These are phyloP conservation scores for Cinara cedri DNA, from an alignment of 2,888 invertebrate species.

Conservation along the genomic window DNA sequence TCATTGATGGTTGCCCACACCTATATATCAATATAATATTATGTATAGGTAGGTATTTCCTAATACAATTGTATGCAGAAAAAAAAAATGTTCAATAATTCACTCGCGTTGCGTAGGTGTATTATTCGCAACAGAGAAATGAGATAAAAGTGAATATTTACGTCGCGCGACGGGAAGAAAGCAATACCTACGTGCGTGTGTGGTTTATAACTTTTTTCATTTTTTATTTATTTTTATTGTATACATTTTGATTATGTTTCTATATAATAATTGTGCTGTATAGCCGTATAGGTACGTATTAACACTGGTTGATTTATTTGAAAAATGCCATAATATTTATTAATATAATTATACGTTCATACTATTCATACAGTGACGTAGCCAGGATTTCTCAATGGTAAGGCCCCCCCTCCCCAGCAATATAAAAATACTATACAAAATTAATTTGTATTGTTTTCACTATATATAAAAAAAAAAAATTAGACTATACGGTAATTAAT, in stretches of 20 bases:
- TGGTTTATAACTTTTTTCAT: slow-evolving; percentile 1
- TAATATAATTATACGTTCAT: background rate
- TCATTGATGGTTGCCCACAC: too few relatives aligned
- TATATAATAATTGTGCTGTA: too few relatives aligned
- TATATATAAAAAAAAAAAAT: too few relatives aligned
- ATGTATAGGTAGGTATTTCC: background rate
- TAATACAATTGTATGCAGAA: too few relatives aligned
- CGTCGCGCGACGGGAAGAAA: too few relatives aligned
- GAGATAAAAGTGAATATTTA: too few relatives aligned
- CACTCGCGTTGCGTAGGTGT: background rate
- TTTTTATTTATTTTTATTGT: background rate
- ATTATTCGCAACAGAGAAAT: background rate
- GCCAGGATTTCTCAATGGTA: too few relatives aligned
- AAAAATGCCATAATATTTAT: background rate
- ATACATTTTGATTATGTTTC: background rate
- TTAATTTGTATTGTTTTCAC: too few relatives aligned
- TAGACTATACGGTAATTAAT: too few relatives aligned
- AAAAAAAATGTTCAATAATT: background rate
- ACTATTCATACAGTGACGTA: too few relatives aligned
- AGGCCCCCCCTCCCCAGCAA: too few relatives aligned
- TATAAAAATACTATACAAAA: too few relatives aligned
- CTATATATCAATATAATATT: slow-evolving; percentile 3
- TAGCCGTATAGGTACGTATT: background rate
- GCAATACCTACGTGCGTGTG: slow-evolving; percentile 3
- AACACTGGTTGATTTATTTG: slow-evolving; percentile 13